Evolutionary conservation across 2,113 vertebrate species (phyloP).

Genomic region (Labeo rohita): DNA sequence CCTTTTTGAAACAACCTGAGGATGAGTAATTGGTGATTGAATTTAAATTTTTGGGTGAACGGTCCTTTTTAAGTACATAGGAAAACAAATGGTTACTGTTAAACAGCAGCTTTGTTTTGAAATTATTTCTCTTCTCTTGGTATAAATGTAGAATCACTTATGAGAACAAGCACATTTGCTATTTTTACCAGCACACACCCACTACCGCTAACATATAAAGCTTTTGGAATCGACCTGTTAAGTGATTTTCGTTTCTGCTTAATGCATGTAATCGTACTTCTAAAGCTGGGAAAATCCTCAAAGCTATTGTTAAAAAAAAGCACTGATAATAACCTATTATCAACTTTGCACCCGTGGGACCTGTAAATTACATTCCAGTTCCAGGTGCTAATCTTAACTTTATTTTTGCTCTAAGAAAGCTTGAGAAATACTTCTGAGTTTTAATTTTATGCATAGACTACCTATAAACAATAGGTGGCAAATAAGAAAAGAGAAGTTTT

Average conservation of each 20-base stretch:
- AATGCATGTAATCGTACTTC: neutral
- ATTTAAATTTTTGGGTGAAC: neutral
- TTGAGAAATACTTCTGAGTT: neutral
- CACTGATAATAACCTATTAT: neutral
- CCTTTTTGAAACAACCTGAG: neutral
- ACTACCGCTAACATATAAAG: slow-evolving; percentile 5
- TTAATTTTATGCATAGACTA: neutral
- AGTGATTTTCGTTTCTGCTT: neutral
- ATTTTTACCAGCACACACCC: slow-evolving; percentile 43
- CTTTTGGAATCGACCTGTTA: neutral
- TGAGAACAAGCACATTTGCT: slow-evolving; percentile 31
- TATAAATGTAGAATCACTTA: slow-evolving; percentile 1
- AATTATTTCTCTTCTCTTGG: neutral
- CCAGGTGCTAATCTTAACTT: neutral
- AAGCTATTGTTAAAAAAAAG: neutral
- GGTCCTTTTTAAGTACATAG: neutral
- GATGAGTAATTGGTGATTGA: neutral
- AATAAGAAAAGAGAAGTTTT: neutral
- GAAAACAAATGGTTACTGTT: neutral
- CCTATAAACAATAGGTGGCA: neutral
- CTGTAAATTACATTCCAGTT: slow-evolving; percentile 10
- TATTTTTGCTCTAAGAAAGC: neutral
- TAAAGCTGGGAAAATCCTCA: neutral
- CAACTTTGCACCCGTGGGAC: slow-evolving; percentile 16
- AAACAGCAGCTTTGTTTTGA: slow-evolving; percentile 1